Evolutionary conservation across 1,140 invertebrate species (phyloP), one percentile per base, ranked within the genome.

Genomic region (Bombus impatiens): DNA sequence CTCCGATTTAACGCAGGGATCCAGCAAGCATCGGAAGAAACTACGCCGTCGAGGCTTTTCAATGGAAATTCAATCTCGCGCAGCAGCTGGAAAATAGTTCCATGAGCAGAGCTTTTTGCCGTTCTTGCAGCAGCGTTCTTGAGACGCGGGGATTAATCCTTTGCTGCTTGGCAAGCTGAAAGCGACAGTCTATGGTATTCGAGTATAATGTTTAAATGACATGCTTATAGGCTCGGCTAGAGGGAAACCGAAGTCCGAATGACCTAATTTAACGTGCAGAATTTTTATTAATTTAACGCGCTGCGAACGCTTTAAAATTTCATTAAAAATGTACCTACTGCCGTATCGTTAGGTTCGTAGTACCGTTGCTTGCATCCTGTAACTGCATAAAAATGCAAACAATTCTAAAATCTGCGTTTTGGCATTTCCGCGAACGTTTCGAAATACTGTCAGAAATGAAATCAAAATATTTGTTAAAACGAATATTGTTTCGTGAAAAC

Each of bases 31-130:
- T 78, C n/a, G 13, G 59, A 1, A 42, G 59, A 78, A 79, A 67
- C 13, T 32, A 32, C 42, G 25, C 35, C 65, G 32, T 3, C 25
- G 1, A 9, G 78, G 42, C 13, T 47, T 70, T 80, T 9, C 68
- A 53, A 53, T 80, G 78, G 65, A 53, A 80, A 80, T 80, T 53
- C 65, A 80, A 70, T 80, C 44, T 70, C 35, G 28, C 13, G 40
- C 12, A 40, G 37, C 37, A 70, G 28, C 25, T 18, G 44, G 12
- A 15, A 18, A 68, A 80, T 32, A 80, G 65, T 70, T 70, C 25
- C 78, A 40, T 0, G 18, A 22, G n/a, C 25, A 9, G 25, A 35
- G 35, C 53, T 47, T 62, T 37, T 53, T 47, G 68, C 32, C 40
- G 18, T 53, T 70, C 53, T 5, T 3, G 15, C 6, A 28, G 32